A percentile compares a stretch with the other conserved stretches of the same genome.
These are phyloP conservation scores for Siniperca undulata DNA, from an alignment of 2,797 vertebrate species.

Conservation along the genomic window DNA sequence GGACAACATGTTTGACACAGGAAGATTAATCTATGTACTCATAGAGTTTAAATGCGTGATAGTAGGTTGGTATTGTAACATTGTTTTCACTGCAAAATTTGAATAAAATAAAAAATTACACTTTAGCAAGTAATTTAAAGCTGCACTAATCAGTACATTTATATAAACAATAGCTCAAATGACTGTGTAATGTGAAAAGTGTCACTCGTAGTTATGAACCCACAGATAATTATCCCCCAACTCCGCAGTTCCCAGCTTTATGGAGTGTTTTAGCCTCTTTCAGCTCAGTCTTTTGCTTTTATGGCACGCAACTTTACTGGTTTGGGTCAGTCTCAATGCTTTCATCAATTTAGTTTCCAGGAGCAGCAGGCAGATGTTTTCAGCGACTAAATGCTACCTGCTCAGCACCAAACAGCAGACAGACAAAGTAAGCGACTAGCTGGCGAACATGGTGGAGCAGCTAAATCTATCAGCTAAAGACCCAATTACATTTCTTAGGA, in stretches of 20 bases:
- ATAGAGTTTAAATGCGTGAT: background rate
- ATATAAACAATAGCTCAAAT: background rate
- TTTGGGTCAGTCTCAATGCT: background rate
- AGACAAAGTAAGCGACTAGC: background rate
- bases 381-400: too few species aligned
- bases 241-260: background rate
- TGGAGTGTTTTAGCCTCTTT: background rate
- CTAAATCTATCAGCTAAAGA: background rate
- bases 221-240: background rate
- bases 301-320: background rate
- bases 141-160: background rate
- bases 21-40: background rate
- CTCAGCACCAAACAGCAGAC: background rate
- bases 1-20: background rate
- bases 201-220: background rate
- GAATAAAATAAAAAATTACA: background rate
- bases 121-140: background rate
- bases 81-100: background rate
- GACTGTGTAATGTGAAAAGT: background rate
- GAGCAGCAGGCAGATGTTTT: conserved; percentile 9
- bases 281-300: background rate
- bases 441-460: background rate
- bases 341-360: background rate
- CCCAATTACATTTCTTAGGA: too few species aligned
- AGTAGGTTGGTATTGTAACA: background rate